Evolutionary conservation across 2,888 invertebrate species (phyloP), one percentile per base, ranked within the genome.

Genomic region (Cephus spinipes): DNA sequence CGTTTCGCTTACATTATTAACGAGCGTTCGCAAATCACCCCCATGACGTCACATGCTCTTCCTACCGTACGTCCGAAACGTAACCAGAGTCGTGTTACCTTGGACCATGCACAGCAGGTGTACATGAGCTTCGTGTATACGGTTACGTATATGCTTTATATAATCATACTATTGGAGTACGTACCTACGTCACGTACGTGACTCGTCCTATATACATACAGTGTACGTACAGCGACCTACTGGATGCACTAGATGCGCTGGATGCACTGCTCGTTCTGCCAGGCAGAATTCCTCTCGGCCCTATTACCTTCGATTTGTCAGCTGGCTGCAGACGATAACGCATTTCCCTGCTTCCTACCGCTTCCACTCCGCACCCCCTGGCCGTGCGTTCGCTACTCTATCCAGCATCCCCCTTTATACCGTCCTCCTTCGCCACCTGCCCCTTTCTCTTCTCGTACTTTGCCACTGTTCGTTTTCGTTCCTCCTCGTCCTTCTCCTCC

Each of bases 251-350:
- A 6, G 15, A 40, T 40, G 40, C 40, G 81, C 79, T 85, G 82
- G 85, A 87, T 84, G 83, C 85, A 84, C 81, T 81, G 81, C 87
- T 84, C 84, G 86, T 85, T 85, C 85, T 84, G 82, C 83, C 84
- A 84, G 84, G 84, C 87, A 83, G 85, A 88, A 88, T 89, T 87
- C 86, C 85, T 85, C 86, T 85, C 85, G 85, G 86, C 86, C 87
- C 88, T 88, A 88, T 89, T 89, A 88, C 89, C 88, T 89, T 88
- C 88, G 87, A 89, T 89, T 89, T 88, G 87, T 87, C 89, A 88
- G 88, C 86, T 88, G 88, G 86, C 85, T 88, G 88, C 88, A 86
- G 88, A 88, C 87, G 88, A 89, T 89, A 89, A 89, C 89, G 86
- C 87, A 87, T 88, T 87, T 86, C 85, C 84, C 86, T 85, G 83